Evolutionary conservation across 2,797 vertebrate species (phyloP).

Genomic region (Huso huso): DNA sequence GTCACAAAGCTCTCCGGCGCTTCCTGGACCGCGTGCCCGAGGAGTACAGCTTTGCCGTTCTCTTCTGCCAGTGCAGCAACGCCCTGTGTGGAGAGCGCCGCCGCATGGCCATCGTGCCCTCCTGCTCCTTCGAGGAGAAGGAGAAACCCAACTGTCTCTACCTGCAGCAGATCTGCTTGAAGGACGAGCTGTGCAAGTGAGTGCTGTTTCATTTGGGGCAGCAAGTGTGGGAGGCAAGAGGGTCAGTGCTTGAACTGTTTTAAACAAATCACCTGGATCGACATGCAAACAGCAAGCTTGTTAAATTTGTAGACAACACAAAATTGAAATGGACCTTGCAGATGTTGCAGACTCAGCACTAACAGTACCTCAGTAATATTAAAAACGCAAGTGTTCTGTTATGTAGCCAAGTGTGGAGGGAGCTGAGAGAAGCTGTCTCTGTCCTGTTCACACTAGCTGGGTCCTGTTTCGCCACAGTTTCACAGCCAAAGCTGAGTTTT

Average conservation of each 20-base stretch:
- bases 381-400: too few relatives aligned
- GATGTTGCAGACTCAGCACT: too few relatives aligned
- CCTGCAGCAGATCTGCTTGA: constrained; percentile 67
- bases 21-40: constrained; percentile 82
- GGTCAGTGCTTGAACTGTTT: neutral
- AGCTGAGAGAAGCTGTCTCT: too few relatives aligned
- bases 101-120: constrained; percentile 85
- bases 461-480: too few relatives aligned
- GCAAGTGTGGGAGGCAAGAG: neutral
- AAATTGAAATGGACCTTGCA: too few relatives aligned
- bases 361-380: too few relatives aligned
- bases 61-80: constrained; percentile 84
- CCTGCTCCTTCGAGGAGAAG: constrained; percentile 76
- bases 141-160: constrained; percentile 76
- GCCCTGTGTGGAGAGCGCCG: constrained; percentile 78
- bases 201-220: neutral
- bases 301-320: too few relatives aligned
- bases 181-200: constrained; percentile 85
- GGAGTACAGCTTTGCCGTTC: constrained; percentile 75
- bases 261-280: too few relatives aligned
- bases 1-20: constrained; percentile 68
- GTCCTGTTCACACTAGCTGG: too few relatives aligned
- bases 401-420: too few relatives aligned
- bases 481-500: too few relatives aligned
- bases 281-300: too few relatives aligned